phyloP scores from a whole-genome alignment of 2,797 vertebrate species.

The Brachyrhaphis roseni region DNA sequence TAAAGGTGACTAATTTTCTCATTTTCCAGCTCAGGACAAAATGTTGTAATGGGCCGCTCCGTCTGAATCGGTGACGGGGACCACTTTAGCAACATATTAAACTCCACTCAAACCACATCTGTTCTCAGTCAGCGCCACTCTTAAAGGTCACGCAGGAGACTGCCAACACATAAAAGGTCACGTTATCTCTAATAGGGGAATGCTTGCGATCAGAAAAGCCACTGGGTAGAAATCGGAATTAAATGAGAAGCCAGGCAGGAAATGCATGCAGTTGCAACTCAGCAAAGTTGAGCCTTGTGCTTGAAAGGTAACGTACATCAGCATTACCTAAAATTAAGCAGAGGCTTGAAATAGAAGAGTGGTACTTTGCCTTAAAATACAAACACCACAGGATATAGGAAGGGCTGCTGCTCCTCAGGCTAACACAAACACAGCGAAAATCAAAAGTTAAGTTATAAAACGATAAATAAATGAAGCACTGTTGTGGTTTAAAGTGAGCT shows the following conservation, averaged over 20 bases:
- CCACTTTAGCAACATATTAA: conserved; percentile 73
- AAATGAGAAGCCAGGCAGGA: conserved; percentile 26
- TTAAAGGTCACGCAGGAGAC: conserved; percentile 77
- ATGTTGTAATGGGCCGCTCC: conserved; percentile 52
- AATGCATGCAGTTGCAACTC: conserved; percentile 37
- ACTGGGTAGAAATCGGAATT: conserved; percentile 42
- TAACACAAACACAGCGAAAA: neutral
- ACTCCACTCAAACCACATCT: conserved; percentile 71
- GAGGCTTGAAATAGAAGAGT: neutral
- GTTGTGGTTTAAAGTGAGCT: neutral
- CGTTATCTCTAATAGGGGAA: conserved; percentile 72
- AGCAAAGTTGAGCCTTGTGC: conserved; percentile 3
- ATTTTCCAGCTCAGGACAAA: conserved; percentile 74
- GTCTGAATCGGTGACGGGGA: conserved; percentile 51
- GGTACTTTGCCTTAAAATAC: neutral
- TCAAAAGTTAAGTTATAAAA: neutral
- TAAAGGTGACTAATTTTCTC: conserved; percentile 77
- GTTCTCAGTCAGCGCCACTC: conserved; percentile 65
- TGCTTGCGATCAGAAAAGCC: conserved; percentile 68
- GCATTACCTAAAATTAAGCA: conserved; percentile 6
- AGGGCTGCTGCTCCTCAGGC: neutral
- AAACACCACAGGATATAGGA: neutral
- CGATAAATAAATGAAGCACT: neutral
- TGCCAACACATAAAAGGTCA: conserved; percentile 81
- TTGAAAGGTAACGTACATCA: neutral